These are phyloP conservation scores for Lycaon pictus DNA, from an alignment of 2,113 vertebrate species.

Conservation along the genomic window DNA sequence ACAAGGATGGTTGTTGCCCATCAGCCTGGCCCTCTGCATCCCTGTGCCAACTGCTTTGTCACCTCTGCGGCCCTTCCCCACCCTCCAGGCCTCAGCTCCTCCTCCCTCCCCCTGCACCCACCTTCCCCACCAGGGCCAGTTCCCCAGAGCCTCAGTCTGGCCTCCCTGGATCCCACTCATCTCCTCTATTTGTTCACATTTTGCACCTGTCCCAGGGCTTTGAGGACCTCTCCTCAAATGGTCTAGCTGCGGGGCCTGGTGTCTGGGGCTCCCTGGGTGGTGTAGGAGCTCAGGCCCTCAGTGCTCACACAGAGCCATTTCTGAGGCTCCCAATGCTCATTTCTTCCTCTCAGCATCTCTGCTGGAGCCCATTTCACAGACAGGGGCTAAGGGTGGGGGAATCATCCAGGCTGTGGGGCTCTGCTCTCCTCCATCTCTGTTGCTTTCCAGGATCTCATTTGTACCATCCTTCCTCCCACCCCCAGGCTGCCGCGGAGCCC, in stretches of 20 bases:
- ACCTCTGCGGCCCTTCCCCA: background rate
- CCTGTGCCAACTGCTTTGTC: background rate
- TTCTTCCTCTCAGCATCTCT: background rate
- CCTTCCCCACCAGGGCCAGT: background rate
- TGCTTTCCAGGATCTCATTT: background rate
- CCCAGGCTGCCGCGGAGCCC: background rate
- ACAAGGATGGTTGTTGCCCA: background rate
- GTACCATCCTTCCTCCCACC: background rate
- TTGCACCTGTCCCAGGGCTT: background rate
- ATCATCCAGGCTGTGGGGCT: background rate
- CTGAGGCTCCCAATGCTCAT: accelerated
- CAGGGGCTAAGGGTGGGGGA: background rate
- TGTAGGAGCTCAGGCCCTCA: background rate
- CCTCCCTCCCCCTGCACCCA: background rate
- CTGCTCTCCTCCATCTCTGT: accelerated
- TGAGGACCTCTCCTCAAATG: accelerated
- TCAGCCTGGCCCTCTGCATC: background rate
- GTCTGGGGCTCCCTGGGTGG: background rate
- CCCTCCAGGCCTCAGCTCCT: background rate
- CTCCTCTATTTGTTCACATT: background rate
- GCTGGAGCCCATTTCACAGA: accelerated
- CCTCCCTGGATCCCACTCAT: accelerated
- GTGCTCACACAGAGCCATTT: background rate
- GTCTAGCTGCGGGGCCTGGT: too few species aligned
- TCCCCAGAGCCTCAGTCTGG: background rate